Percentiles rank a stretch among this genome's conserved stretches.
phyloP scores from a whole-genome alignment of 1,140 invertebrate genomes.

The Glossosoma conforme region DNA sequence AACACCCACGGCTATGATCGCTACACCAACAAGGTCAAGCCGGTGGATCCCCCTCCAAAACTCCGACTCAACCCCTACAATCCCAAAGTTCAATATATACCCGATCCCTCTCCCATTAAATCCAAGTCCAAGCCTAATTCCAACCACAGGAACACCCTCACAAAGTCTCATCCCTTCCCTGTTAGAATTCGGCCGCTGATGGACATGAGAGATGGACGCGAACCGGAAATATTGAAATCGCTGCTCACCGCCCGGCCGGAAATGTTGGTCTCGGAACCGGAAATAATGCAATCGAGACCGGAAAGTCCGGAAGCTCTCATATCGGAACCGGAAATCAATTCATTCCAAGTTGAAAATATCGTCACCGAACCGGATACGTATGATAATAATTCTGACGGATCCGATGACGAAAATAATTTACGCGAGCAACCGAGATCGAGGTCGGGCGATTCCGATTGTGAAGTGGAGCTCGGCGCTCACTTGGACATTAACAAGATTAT shows the following conservation, averaged over 20 bases:
- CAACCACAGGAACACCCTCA: constrained; percentile 21
- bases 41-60: constrained; percentile 39
- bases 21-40: constrained; percentile 46
- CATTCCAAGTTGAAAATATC: constrained; percentile 48
- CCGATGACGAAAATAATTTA: constrained; percentile 2
- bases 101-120: constrained; percentile 44
- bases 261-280: constrained; percentile 44
- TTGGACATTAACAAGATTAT: constrained; percentile 30
- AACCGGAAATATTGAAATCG: constrained; percentile 49
- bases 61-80: constrained; percentile 47
- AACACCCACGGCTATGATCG: constrained; percentile 46
- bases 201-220: constrained; percentile 25
- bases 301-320: constrained; percentile 48
- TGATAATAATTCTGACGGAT: constrained; percentile 32
- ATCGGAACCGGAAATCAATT: constrained; percentile 47
- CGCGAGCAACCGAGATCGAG: constrained; percentile 5
- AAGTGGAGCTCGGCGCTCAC: constrained; percentile 18
- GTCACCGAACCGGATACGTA: constrained; percentile 43
- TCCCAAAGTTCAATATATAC: constrained; percentile 44
- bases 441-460: constrained; percentile 19
- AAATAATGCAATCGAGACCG: constrained; percentile 42
- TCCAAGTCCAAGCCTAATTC: constrained; percentile 42
- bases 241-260: constrained; percentile 44
- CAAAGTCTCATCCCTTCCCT: constrained; percentile 3
- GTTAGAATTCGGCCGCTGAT: constrained; percentile 16